Percentiles rank a stretch among this genome's conserved stretches.
Conservation (phyloP, 2,888 invertebrate genomes). For the Strigamia maritima region DNA sequence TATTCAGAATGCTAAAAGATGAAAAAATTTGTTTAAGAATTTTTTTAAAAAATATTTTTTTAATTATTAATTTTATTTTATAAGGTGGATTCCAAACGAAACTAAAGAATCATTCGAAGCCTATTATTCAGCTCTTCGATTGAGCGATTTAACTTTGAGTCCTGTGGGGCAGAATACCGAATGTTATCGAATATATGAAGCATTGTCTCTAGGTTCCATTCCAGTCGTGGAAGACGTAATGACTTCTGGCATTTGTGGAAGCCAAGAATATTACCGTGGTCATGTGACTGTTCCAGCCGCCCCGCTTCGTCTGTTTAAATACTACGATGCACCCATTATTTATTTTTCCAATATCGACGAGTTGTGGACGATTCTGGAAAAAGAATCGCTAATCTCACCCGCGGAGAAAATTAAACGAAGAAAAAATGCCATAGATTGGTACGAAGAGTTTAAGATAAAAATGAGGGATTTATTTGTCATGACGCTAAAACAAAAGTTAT, state of each 20-base stretch:
- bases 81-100: slow-evolving; percentile 55
- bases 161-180: slow-evolving; percentile 58
- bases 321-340: slow-evolving; percentile 55
- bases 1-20: no score
- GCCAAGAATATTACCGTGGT: slow-evolving; percentile 42
- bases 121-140: slow-evolving; percentile 53
- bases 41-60: no score
- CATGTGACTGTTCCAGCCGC: slow-evolving; percentile 41
- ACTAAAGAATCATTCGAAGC: slow-evolving; percentile 51
- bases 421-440: slow-evolving; percentile 54
- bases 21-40: no score
- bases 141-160: slow-evolving; percentile 57
- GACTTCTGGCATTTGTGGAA: slow-evolving; percentile 54
- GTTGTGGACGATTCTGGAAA: slow-evolving; percentile 51
- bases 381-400: slow-evolving; percentile 49
- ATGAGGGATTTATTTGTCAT: slow-evolving; percentile 50
- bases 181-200: slow-evolving; percentile 59
- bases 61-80: slow-evolving; percentile 41
- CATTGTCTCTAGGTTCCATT: slow-evolving; percentile 56
- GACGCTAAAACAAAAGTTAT: slow-evolving; percentile 44
- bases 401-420: slow-evolving; percentile 52
- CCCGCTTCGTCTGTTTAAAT: slow-evolving; percentile 55
- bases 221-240: slow-evolving; percentile 55
- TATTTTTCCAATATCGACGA: slow-evolving; percentile 56
- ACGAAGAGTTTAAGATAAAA: slow-evolving; percentile 53